Conservation (phyloP, 2,113 vertebrate genomes). For the chimpanzee (Pan troglodytes) region NHGRI_mPanTro3-v2.1_pri NC_072398.2:66550501-66551000, state of each 20-base stretch:
- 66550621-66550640: neutral
- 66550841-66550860: neutral
- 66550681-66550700: neutral
- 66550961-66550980: slow-evolving; percentile 40
- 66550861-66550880: slow-evolving; percentile 31
- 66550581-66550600: neutral
- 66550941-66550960: slow-evolving; percentile 29
- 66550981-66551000: neutral
- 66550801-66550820: neutral
- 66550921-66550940: neutral
- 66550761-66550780: neutral
- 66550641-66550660: neutral
- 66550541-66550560: neutral
- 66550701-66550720: neutral
- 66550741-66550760: neutral
- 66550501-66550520: neutral
- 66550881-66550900: neutral
- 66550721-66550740: neutral
- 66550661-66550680: neutral
- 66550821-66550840: neutral
- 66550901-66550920: neutral
- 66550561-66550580: neutral
- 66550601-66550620: neutral
- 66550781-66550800: neutral
- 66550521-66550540: neutral